Evolutionary conservation across 2,797 vertebrate species (phyloP).

Genomic region (Gadopsis marmoratus): DNA sequence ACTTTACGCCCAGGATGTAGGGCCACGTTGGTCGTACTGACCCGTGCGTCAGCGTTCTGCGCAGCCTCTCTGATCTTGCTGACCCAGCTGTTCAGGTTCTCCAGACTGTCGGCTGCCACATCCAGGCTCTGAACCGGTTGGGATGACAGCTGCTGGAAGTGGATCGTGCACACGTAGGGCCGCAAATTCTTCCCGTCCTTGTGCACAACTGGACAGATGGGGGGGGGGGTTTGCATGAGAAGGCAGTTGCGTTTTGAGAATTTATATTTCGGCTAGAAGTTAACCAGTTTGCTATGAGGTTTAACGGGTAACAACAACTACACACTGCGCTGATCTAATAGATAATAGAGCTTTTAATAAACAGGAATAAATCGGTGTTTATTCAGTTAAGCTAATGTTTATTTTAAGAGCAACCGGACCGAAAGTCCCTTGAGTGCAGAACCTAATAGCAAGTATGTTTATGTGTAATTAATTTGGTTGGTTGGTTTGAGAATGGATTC

Average conservation of each 20-base stretch:
- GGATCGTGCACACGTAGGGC: constrained; percentile 89
- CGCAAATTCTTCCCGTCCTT: constrained; percentile 94
- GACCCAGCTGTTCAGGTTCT: constrained; percentile 94
- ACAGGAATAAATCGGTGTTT: not conserved
- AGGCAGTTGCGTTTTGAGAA: not conserved
- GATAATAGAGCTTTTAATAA: not conserved
- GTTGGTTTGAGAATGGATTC: not conserved
- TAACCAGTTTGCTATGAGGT: not conserved
- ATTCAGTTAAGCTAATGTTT: too few species aligned
- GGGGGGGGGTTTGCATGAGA: not conserved
- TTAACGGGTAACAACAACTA: not conserved
- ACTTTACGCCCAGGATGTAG: too few species aligned
- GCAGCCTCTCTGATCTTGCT: constrained; percentile 94
- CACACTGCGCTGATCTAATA: not conserved
- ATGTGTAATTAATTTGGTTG: not conserved
- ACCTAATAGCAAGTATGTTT: not conserved
- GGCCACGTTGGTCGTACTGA: constrained; percentile 54
- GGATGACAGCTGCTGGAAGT: constrained; percentile 89
- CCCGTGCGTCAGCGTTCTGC: constrained; percentile 94
- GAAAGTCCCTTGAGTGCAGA: not conserved
- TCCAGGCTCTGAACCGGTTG: constrained; percentile 87
- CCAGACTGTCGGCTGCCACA: constrained; percentile 90
- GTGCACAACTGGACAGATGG: constrained; percentile 85
- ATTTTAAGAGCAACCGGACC: too few species aligned
- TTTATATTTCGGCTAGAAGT: not conserved